A percentile compares a stretch with the other conserved stretches of the same genome.
These are phyloP conservation scores for Semibalanus balanoides DNA, from an alignment of 1,140 invertebrate species.

Conservation along the genomic window DNA sequence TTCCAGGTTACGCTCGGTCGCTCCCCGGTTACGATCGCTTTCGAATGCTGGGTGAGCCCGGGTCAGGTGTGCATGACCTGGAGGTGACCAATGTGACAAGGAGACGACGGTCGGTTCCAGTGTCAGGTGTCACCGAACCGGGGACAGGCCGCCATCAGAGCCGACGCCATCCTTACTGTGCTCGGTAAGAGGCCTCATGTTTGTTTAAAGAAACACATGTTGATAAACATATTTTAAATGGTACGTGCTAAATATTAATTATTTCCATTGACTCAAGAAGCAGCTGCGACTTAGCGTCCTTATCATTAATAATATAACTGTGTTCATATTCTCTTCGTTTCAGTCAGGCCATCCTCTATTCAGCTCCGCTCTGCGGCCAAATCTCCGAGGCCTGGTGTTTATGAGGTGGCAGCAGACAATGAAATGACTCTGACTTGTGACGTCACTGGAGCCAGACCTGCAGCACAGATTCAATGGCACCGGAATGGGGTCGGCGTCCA, in stretches of 20 bases:
- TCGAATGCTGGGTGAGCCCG: slow-evolving; percentile 49
- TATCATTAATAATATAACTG: neutral
- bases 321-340: neutral
- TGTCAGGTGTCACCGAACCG: slow-evolving; percentile 69
- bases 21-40: slow-evolving; percentile 73
- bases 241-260: neutral
- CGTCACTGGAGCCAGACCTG: neutral
- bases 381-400: neutral
- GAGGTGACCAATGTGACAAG: slow-evolving; percentile 63
- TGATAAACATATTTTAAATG: neutral
- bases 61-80: slow-evolving; percentile 61
- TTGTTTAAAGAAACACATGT: no score
- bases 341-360: neutral
- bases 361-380: neutral
- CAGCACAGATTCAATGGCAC: neutral
- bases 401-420: neutral
- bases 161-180: slow-evolving; percentile 65
- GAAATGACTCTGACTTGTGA: neutral
- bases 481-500: neutral
- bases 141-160: slow-evolving; percentile 61
- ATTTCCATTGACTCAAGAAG: neutral
- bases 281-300: no score
- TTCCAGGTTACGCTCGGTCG: slow-evolving; percentile 56
- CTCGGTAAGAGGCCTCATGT: slow-evolving; percentile 52
- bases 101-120: slow-evolving; percentile 81